A percentile compares a stretch with the other conserved stretches of the same genome.
Conservation (phyloP, 2,797 vertebrate species). For the Naso thynnoides region DNA sequence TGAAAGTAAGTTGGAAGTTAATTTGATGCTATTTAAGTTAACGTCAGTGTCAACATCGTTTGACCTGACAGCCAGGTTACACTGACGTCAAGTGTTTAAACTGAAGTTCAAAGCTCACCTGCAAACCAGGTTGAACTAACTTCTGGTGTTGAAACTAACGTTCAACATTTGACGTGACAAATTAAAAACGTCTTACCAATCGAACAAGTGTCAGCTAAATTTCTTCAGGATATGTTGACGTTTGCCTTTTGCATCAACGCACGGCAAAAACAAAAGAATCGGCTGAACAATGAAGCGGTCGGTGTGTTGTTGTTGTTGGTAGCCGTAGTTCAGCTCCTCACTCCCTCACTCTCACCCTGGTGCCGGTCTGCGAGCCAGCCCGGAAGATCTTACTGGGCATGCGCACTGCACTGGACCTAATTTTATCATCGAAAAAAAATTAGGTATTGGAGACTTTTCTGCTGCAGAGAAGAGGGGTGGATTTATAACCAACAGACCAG, state of each 20-base stretch:
- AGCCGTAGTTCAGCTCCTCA: constrained; percentile 13
- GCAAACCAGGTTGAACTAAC: not conserved
- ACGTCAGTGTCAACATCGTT: constrained; percentile 9
- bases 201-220: constrained; percentile 33
- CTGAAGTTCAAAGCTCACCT: not conserved
- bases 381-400: constrained; percentile 34
- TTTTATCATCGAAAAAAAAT: not conserved
- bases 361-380: not conserved
- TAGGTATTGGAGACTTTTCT: not conserved
- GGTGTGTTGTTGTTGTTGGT: not conserved
- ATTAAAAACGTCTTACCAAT: not conserved
- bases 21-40: too few species aligned
- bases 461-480: not conserved
- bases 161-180: too few species aligned
- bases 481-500: not conserved
- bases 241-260: not conserved
- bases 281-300: not conserved
- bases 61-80: not conserved
- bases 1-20: too few species aligned
- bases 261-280: not conserved
- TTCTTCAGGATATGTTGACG: not conserved
- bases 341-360: constrained; percentile 71
- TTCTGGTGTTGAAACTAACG: too few species aligned
- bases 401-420: constrained; percentile 33
- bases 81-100: not conserved